Conservation (phyloP, 2,888 invertebrate genomes). For the Xanthorhoe spadicearia region DNA sequence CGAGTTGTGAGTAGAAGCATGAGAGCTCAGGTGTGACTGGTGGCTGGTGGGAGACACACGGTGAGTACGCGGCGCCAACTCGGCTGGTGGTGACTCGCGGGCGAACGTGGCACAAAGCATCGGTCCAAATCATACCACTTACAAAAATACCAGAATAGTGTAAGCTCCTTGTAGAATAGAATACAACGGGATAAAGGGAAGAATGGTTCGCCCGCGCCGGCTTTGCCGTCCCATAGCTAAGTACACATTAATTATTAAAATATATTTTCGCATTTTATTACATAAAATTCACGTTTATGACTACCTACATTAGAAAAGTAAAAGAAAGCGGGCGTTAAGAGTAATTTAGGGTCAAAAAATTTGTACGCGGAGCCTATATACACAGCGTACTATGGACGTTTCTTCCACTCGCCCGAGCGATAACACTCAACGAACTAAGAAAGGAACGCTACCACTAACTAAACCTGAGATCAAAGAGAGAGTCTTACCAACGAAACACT, state of each 20-base stretch:
- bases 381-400: slow-evolving; percentile 85
- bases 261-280: slow-evolving; percentile 85
- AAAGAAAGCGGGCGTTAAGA: slow-evolving; percentile 79
- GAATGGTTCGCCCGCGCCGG: slow-evolving; percentile 74
- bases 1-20: background rate
- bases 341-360: slow-evolving; percentile 79
- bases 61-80: slow-evolving; percentile 73
- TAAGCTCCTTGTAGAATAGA: slow-evolving; percentile 39
- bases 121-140: slow-evolving; percentile 41
- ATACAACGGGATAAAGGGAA: slow-evolving; percentile 39
- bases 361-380: slow-evolving; percentile 83
- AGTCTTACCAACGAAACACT: slow-evolving; percentile 44
- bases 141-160: slow-evolving; percentile 35
- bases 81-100: slow-evolving; percentile 78
- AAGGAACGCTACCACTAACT: slow-evolving; percentile 57
- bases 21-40: background rate
- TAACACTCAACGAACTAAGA: slow-evolving; percentile 55
- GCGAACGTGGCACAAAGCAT: slow-evolving; percentile 62
- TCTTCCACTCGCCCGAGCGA: slow-evolving; percentile 69
- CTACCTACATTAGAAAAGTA: slow-evolving; percentile 83
- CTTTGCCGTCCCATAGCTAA: slow-evolving; percentile 81
- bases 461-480: slow-evolving; percentile 68
- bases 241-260: slow-evolving; percentile 85
- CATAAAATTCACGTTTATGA: slow-evolving; percentile 84
- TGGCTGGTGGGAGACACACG: slow-evolving; percentile 58